A percentile compares a stretch with the other conserved stretches of the same genome.
These are phyloP conservation scores for Eupithecia pulchellata DNA, from an alignment of 2,888 invertebrate species.

Conservation along the genomic window DNA sequence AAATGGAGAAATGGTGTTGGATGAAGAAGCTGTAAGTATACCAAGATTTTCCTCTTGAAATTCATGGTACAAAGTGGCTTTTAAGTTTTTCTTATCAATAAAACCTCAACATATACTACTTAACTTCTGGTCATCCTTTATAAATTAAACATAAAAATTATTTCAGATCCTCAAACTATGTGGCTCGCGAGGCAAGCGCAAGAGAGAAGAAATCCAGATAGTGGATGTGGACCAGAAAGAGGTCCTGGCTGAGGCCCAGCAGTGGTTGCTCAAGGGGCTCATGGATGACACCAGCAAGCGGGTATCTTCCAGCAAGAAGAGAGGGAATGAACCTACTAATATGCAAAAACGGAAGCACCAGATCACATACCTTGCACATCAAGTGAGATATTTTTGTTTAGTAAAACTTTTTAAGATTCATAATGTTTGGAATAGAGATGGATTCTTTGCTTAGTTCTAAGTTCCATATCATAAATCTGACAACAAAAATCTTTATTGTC, in stretches of 20 bases:
- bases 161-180: conserved; percentile 87
- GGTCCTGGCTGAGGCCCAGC: conserved; percentile 91
- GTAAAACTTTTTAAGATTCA: not conserved
- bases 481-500: not conserved
- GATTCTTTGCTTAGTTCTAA: not conserved
- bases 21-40: conserved; percentile 78
- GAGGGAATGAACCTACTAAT: conserved; percentile 86
- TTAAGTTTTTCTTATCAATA: too few relatives aligned
- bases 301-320: conserved; percentile 82
- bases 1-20: conserved; percentile 56
- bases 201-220: conserved; percentile 88
- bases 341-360: conserved; percentile 95
- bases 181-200: conserved; percentile 87
- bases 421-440: not conserved
- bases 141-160: not conserved
- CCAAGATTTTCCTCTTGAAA: not conserved
- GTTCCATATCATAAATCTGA: not conserved
- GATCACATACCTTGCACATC: conserved; percentile 96
- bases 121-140: not conserved
- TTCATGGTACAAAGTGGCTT: too few relatives aligned
- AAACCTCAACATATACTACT: too few relatives aligned
- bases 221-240: conserved; percentile 94
- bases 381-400: conserved; percentile 69
- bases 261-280: conserved; percentile 92
- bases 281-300: conserved; percentile 88